Evolutionary conservation across 2,888 invertebrate genomes (phyloP).

Genomic region (Dugesia japonica): DNA sequence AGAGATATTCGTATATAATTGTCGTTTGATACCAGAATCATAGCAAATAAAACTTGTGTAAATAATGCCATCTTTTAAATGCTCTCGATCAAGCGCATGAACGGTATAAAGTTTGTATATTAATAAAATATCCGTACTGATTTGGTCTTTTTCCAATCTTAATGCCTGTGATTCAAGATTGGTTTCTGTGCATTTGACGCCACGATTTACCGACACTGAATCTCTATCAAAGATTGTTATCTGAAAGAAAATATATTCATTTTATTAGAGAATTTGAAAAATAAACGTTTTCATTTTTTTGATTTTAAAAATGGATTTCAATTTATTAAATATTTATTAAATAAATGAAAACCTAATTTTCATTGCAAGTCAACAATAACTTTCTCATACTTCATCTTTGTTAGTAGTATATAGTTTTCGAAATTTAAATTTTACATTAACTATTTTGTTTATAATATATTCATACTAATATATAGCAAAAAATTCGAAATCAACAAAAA

Average conservation of each 20-base stretch:
- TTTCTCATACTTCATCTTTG: too few relatives aligned
- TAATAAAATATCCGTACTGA: neutral
- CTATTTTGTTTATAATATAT: too few relatives aligned
- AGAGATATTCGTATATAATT: neutral
- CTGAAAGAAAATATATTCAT: neutral
- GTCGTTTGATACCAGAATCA: neutral
- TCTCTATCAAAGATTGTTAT: neutral
- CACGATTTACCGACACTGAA: neutral
- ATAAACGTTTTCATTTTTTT: too few relatives aligned
- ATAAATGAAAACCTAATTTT: too few relatives aligned
- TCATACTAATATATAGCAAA: too few relatives aligned
- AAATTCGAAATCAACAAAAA: too few relatives aligned
- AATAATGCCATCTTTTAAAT: neutral
- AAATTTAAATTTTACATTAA: too few relatives aligned
- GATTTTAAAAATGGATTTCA: too few relatives aligned
- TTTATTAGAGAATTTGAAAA: too few relatives aligned
- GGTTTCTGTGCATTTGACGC: neutral
- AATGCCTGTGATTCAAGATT: neutral
- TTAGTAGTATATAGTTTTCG: too few relatives aligned
- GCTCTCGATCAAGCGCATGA: neutral
- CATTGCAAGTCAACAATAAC: too few relatives aligned
- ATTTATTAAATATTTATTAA: too few relatives aligned
- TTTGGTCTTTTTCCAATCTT: conserved; percentile 16
- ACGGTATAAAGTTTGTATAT: neutral
- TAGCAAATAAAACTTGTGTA: neutral